Percentiles rank a stretch among this genome's conserved stretches.
Evolutionary conservation across 1,140 invertebrate species (phyloP).

Genomic region (Wiebesia pumilae): DNA sequence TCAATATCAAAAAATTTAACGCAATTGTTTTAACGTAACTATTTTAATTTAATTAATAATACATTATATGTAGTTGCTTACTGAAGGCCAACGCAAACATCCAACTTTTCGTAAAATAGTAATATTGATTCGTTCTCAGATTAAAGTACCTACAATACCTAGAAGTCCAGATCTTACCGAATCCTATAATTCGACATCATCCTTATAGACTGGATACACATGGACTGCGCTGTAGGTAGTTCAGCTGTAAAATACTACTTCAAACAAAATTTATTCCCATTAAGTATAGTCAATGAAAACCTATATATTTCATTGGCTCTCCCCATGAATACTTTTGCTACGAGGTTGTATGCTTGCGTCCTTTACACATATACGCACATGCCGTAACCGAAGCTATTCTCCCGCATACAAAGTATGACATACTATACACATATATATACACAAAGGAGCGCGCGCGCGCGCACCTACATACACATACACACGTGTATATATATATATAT

Average conservation of each 20-base stretch:
- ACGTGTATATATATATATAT: no score
- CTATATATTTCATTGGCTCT: conserved; percentile 32
- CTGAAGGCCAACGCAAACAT: neutral
- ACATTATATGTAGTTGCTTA: no score
- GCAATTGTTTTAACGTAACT: neutral
- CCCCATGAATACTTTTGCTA: conserved; percentile 37
- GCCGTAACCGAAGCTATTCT: conserved; percentile 28
- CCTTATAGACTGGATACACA: neutral
- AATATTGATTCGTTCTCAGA: conserved; percentile 8
- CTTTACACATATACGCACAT: neutral
- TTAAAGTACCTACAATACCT: neutral
- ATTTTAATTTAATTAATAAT: neutral
- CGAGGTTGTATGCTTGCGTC: neutral
- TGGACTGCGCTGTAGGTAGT: neutral
- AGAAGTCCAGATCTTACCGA: neutral
- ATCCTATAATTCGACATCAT: neutral
- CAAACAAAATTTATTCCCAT: conserved; percentile 47
- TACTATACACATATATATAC: neutral
- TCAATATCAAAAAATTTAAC: neutral
- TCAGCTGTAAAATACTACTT: conserved; percentile 41
- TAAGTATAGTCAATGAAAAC: conserved; percentile 21
- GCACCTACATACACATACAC: neutral
- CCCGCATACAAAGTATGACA: conserved; percentile 37
- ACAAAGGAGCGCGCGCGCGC: neutral
- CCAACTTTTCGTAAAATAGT: neutral